Evolutionary conservation across 2,888 invertebrate species (phyloP), one percentile per base, ranked within the genome.

Genomic region (Athripsodes cinereus): DNA sequence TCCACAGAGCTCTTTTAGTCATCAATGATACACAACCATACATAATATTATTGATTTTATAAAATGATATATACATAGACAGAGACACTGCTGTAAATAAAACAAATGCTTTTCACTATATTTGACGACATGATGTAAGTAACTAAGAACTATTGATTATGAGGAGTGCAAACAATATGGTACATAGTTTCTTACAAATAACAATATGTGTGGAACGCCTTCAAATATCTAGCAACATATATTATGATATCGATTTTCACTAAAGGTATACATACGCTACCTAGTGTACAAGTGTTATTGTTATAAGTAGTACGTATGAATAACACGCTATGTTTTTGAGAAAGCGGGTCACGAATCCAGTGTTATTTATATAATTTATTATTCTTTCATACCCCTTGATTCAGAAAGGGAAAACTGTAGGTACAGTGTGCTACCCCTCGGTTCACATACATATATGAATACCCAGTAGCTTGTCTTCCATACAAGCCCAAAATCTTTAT

Each of bases 301-400:
- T 26, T 10, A 26, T 26, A 26, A 3, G 26, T 26, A 26, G 5
- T 40, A 16, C 21, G 47, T 19, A 47, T 19, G 3, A 20, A 21
- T 5, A 46, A 6, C 46, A 46, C 6, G 47, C 16, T 47, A 19
- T 18, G 50, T 22, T 22, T 50, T 26, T 50, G n/a, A 50, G 16
- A 21, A 50, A 50, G 50, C 50, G 26, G 50, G 50, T 50, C 50
- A 50, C 50, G 50, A 26, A 26, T 16, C 6, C 16, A 6, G 50
- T n/a, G 16, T n/a, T 21, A 50, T 50, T 50, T 50, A 50, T 50
- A 50, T 50, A 20, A 50, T 50, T 50, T 50, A 50, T 50, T 50
- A 21, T 50, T 50, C 50, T 26, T 50, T 50, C 18, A 20, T 18
- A 20, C 18, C 48, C 19, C 13, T 13, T 40, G 40, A 40, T 8